A percentile compares a stretch with the other conserved stretches of the same genome.
Conservation (phyloP, 2,888 invertebrate species). For the Ectropis crepuscularia region DNA sequence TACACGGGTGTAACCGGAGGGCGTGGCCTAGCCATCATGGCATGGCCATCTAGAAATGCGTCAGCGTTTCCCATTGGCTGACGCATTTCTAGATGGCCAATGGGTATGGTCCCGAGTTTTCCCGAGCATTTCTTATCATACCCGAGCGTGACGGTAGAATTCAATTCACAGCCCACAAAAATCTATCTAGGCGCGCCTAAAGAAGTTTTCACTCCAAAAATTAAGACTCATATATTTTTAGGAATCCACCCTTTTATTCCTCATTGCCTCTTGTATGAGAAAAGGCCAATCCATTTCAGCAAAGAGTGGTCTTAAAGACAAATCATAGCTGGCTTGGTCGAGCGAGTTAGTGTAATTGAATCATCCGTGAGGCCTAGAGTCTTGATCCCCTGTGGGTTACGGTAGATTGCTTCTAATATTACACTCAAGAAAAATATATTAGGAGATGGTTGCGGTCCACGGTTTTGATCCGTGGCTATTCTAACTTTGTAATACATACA, state of each 20-base stretch:
- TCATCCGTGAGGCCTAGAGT: slow-evolving; percentile 42
- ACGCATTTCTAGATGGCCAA: no score
- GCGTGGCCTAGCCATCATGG: no score
- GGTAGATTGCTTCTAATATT: slow-evolving; percentile 39
- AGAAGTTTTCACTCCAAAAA: no score
- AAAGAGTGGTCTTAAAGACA: slow-evolving; percentile 38
- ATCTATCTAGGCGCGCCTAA: no score
- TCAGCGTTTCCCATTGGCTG: no score
- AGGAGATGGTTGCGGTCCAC: slow-evolving; percentile 13
- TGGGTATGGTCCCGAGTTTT: no score
- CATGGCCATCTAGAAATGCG: no score
- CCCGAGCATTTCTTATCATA: no score
- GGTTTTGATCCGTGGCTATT: not conserved
- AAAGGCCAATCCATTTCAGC: slow-evolving; percentile 39
- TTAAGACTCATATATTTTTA: slow-evolving; percentile 20
- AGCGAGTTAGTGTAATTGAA: slow-evolving; percentile 46
- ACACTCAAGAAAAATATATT: slow-evolving; percentile 44
- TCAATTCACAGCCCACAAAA: no score
- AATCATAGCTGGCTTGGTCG: slow-evolving; percentile 39
- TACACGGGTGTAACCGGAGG: no score
- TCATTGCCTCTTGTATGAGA: slow-evolving; percentile 22
- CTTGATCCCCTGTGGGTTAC: slow-evolving; percentile 34
- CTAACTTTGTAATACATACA: no score
- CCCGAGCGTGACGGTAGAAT: no score
- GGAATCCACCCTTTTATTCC: slow-evolving; percentile 28